phyloP scores from a whole-genome alignment of 2,113 vertebrate genomes.

The Psophia crepitans region DNA sequence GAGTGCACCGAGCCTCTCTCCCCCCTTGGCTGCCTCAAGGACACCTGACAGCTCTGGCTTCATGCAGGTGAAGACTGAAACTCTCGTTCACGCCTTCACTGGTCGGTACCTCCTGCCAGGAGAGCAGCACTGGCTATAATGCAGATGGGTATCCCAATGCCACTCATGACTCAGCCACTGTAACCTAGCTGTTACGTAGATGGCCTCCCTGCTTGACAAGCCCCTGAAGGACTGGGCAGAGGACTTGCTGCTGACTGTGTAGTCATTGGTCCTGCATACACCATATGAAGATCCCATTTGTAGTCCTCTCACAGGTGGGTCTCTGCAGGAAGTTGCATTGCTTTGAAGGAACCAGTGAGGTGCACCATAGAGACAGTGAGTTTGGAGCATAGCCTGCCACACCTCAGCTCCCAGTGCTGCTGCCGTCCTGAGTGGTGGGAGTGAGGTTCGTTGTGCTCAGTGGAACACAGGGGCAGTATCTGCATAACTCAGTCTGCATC shows the following conservation, averaged over 20 bases:
- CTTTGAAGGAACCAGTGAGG: not conserved
- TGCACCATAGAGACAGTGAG: not conserved
- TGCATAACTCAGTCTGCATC: not conserved
- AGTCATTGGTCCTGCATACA: not conserved
- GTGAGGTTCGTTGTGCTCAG: no score
- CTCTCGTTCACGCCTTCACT: not conserved
- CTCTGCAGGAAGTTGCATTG: not conserved
- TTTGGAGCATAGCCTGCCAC: not conserved
- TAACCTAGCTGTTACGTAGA: not conserved
- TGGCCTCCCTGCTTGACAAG: not conserved
- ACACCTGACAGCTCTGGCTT: not conserved
- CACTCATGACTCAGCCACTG: not conserved
- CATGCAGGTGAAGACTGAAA: not conserved
- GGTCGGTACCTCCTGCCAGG: fast-evolving
- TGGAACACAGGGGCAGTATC: not conserved
- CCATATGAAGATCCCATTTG: not conserved
- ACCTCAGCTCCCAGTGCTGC: not conserved
- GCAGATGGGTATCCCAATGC: not conserved
- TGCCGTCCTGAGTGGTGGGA: not conserved
- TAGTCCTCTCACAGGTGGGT: not conserved
- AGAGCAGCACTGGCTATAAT: not conserved
- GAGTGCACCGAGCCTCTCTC: not conserved
- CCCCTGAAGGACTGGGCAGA: not conserved
- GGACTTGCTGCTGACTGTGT: not conserved
- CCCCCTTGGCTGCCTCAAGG: not conserved